Conservation (phyloP, 1,140 invertebrate species). For the Zaprionus camerounensis region DNA sequence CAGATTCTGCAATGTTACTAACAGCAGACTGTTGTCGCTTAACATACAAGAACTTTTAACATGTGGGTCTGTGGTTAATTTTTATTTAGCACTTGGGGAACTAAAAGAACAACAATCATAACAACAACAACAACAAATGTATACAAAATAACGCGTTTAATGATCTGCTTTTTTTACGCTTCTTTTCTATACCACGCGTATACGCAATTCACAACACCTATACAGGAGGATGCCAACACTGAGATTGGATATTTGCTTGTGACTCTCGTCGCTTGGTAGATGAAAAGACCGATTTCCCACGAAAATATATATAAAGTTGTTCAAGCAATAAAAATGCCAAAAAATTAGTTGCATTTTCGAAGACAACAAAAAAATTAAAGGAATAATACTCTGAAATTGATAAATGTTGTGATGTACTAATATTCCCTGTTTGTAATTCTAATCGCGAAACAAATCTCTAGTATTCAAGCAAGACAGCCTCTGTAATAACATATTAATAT, state of each 20-base stretch:
- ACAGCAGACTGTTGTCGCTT: constrained; percentile 47
- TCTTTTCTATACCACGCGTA: constrained; percentile 40
- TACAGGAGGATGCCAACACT: constrained; percentile 83
- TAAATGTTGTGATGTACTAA: constrained; percentile 55
- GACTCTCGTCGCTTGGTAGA: constrained; percentile 86
- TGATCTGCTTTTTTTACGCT: constrained; percentile 73
- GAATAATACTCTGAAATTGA: constrained; percentile 45
- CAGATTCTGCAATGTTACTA: constrained; percentile 48
- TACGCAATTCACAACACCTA: constrained; percentile 42
- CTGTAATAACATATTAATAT: constrained; percentile 52
- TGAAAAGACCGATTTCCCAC: constrained; percentile 26
- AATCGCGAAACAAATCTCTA: constrained; percentile 4
- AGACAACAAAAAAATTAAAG: constrained; percentile 36
- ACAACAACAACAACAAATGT: constrained; percentile 53
- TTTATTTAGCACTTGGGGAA: constrained; percentile 22
- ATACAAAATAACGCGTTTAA: constrained; percentile 76
- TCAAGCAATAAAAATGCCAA: constrained; percentile 66
- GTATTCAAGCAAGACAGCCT: constrained; percentile 38
- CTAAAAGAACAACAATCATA: constrained; percentile 1
- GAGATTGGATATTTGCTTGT: constrained; percentile 86
- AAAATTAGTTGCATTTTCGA: constrained; percentile 56
- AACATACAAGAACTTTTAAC: constrained; percentile 42
- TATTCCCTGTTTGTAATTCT: constrained; percentile 42
- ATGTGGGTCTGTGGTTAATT: constrained; percentile 16
- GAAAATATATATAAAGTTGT: constrained; percentile 38